Evolutionary conservation across 1,140 invertebrate species (phyloP).

Genomic region (Mamestra configurata): DNA sequence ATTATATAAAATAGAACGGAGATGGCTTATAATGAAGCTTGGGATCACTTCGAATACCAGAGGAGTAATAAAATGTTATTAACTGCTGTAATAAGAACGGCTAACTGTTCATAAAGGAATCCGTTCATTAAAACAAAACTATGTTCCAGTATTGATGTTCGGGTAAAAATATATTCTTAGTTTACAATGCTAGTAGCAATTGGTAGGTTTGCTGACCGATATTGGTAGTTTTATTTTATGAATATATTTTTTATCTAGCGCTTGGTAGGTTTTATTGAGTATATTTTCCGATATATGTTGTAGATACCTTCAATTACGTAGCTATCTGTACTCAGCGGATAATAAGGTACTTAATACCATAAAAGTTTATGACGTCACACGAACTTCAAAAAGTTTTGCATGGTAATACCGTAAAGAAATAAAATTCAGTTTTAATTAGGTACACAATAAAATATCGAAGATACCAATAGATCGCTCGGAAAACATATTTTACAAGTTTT

Average conservation of each 20-base stretch:
- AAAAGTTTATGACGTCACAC: too few relatives aligned
- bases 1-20: constrained; percentile 6
- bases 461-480: neutral
- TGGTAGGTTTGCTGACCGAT: neutral
- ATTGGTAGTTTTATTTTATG: too few relatives aligned
- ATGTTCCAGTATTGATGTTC: neutral
- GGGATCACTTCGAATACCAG: constrained; percentile 4
- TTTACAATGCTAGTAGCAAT: neutral
- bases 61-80: constrained; percentile 36
- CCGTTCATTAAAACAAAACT: constrained; percentile 24
- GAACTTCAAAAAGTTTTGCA: constrained; percentile 5
- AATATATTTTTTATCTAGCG: too few relatives aligned
- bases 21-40: constrained; percentile 24
- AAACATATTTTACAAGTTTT: constrained; percentile 16
- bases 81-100: constrained; percentile 28
- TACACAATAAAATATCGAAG: neutral
- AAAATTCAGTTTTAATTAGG: neutral
- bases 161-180: neutral
- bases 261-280: too few relatives aligned
- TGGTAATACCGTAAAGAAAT: too few relatives aligned
- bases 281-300: too few relatives aligned
- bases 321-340: too few relatives aligned
- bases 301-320: too few relatives aligned
- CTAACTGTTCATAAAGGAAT: neutral
- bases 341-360: too few relatives aligned